Conservation (phyloP, 2,113 vertebrate genomes). For the Capricornis sumatraensis region DNA sequence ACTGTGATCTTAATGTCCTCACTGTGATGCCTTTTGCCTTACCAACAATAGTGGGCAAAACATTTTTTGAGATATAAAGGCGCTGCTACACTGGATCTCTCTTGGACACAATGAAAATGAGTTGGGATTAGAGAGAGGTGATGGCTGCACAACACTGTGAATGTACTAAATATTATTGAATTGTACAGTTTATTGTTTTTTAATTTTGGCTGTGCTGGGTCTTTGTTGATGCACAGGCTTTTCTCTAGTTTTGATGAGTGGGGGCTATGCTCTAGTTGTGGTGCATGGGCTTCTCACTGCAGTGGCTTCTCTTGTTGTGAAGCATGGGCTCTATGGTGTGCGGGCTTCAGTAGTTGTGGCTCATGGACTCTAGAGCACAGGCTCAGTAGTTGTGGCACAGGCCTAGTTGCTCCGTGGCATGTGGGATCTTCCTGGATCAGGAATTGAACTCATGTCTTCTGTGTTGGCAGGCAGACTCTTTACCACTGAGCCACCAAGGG, state of each 20-base stretch:
- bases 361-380: neutral
- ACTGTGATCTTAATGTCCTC: neutral
- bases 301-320: neutral
- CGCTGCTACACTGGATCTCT: neutral
- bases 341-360: neutral
- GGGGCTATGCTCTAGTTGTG: neutral
- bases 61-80: neutral
- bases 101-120: neutral
- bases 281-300: neutral
- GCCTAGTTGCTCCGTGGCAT: neutral
- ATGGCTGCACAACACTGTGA: neutral
- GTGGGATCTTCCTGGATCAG: neutral
- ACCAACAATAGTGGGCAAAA: neutral
- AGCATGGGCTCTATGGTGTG: neutral
- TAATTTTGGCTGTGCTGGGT: neutral
- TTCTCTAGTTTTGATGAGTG: neutral
- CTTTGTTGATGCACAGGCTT: neutral
- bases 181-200: neutral
- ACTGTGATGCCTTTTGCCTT: neutral
- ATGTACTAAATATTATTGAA: neutral
- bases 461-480: neutral
- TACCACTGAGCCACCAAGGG: neutral
- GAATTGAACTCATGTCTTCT: neutral
- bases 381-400: neutral
- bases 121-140: neutral